Evolutionary conservation across 2,888 invertebrate genomes (phyloP).

Genomic region (Mesoligia furuncula): DNA sequence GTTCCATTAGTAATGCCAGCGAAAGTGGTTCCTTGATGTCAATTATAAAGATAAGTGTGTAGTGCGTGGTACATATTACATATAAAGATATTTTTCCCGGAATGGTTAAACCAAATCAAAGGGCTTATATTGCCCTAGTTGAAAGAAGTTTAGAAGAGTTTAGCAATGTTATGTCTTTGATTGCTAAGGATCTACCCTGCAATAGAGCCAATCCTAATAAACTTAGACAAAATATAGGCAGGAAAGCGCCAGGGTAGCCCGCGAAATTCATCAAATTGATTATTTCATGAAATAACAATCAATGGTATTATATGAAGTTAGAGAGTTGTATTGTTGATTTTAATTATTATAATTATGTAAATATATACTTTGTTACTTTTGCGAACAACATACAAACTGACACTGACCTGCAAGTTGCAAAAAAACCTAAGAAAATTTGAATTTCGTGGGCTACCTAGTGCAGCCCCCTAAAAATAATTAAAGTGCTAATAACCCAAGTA

Average conservation of each 20-base stretch:
- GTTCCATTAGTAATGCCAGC: constrained; percentile 60
- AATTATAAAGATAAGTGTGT: constrained; percentile 58
- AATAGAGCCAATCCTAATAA: not conserved
- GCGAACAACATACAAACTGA: too few species aligned
- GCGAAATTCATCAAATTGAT: not conserved
- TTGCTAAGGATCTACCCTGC: not conserved
- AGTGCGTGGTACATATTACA: constrained; percentile 11
- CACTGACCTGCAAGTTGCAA: too few species aligned
- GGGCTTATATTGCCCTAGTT: not conserved
- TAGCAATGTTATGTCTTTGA: not conserved
- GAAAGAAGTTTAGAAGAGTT: not conserved
- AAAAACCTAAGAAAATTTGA: too few species aligned
- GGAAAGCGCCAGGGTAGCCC: too few species aligned
- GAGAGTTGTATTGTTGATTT: too few species aligned
- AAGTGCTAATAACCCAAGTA: too few species aligned
- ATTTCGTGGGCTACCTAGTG: not conserved
- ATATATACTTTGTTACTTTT: too few species aligned
- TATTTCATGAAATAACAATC: not conserved
- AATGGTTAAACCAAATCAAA: not conserved
- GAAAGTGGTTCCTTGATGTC: constrained; percentile 63
- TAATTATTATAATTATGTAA: too few species aligned
- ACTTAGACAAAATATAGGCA: not conserved
- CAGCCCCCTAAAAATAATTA: not conserved
- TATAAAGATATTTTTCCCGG: constrained; percentile 19
- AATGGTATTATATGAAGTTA: not conserved